Evolutionary conservation across 2,888 invertebrate species (phyloP).

Genomic region (Athrips mouffetella): DNA sequence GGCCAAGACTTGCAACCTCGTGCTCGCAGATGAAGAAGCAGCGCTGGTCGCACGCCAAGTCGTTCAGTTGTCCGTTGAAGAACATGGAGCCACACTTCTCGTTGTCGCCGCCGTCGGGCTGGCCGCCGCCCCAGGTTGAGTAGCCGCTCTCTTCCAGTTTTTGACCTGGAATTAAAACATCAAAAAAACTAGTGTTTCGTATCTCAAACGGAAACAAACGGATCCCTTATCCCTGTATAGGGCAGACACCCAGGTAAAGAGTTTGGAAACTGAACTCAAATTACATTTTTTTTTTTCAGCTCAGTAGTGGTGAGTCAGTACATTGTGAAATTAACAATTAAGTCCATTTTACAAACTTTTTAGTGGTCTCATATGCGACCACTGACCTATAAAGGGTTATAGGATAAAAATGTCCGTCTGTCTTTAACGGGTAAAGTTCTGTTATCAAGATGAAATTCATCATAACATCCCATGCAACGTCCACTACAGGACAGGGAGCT

Average conservation of each 20-base stretch:
- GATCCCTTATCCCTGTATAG: background rate
- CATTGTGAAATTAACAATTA: no score
- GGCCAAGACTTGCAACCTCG: conserved; percentile 33
- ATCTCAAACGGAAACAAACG: background rate
- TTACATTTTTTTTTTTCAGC: no score
- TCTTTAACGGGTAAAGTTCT: background rate
- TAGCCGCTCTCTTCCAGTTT: conserved; percentile 39
- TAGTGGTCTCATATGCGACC: no score
- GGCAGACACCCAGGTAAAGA: no score
- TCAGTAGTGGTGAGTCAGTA: no score
- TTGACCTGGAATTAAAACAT: conserved; percentile 11
- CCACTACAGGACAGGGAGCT: no score
- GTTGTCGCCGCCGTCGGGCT: conserved; percentile 48
- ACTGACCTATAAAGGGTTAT: background rate
- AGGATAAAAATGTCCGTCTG: background rate
- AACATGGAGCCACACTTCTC: conserved; percentile 61
- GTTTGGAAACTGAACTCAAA: no score
- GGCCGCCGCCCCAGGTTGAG: conserved; percentile 43
- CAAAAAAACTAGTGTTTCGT: no score
- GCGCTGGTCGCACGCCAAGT: conserved; percentile 41
- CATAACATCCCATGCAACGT: no score
- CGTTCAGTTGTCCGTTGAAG: conserved; percentile 50
- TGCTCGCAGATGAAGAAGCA: conserved; percentile 62
- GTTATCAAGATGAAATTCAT: background rate
- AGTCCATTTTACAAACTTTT: no score